Evolutionary conservation across 1,140 invertebrate species (phyloP), one percentile per base, ranked within the genome.

Genomic region (Sycophila sp.): DNA sequence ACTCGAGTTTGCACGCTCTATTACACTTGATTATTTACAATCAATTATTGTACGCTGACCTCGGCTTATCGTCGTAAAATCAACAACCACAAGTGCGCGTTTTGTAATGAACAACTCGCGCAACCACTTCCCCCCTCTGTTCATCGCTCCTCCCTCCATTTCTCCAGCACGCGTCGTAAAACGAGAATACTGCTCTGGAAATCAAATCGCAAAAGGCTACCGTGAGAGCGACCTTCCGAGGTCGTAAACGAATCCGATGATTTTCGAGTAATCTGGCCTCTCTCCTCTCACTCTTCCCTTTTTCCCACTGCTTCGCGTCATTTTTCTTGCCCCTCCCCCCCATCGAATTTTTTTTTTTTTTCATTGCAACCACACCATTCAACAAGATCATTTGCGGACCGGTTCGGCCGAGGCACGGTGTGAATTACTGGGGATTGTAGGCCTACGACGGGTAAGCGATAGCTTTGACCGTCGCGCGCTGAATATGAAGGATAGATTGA

Each of bases 401-500:
- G 56, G 64, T 68, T 59, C 13, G 7, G 36, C 42, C 22, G n/a
- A 2, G 24, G 59, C 24, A 51, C 15, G 56, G 56, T 69, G 47
- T 69, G 58, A 49, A 62, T 69, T 69, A 69, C 67, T 47, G 6
- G 42, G 17, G 3, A 17, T 4, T 22, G 30, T 36, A 34, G 4
- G 13, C 38, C 55, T 42, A 56, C n/a, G 22, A 55, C 19, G 15
- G 15, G 66, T 69, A 60, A 69, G 34, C 34, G 56, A 69, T 69
- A 69, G 66, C 45, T 69, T 56, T 69, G 59, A 69, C 34, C 45
- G 45, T 38, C 45, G 13, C 36, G 45, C 36, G 19, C 49, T 69
- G 36, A 69, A 69, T 69, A 69, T 53, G 34, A 69, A 69, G 66
- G 56, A 60, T 69, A 60, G 66, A 60, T 40, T 30, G 34, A 15